Conservation (phyloP, 2,888 invertebrate species). For the Drosophila conformis region DNA sequence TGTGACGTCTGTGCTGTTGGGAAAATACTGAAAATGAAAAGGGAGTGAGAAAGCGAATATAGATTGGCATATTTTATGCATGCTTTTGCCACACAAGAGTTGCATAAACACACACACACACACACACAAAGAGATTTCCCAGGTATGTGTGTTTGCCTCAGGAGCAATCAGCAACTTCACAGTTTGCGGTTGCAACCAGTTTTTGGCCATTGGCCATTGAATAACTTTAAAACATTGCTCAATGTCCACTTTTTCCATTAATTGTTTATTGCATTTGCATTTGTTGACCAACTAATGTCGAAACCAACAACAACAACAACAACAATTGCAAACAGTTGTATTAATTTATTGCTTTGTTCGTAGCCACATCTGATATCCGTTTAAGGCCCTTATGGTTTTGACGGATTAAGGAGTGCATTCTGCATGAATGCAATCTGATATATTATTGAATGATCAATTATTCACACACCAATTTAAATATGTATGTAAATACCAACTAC, state of each 20-base stretch:
- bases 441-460: constrained; percentile 19
- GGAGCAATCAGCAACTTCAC: constrained; percentile 32
- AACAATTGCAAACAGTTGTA: neutral
- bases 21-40: constrained; percentile 22
- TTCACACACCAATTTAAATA: constrained; percentile 33
- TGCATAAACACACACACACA: constrained; percentile 22
- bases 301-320: neutral
- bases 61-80: constrained; percentile 79
- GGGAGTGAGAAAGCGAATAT: constrained; percentile 24
- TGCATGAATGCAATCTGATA: constrained; percentile 26
- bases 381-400: constrained; percentile 26
- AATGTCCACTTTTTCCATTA: constrained; percentile 53
- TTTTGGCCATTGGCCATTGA: constrained; percentile 13
- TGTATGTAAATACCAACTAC: constrained; percentile 23
- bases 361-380: constrained; percentile 10
- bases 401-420: constrained; percentile 6
- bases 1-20: constrained; percentile 61
- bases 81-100: constrained; percentile 62
- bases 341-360: constrained; percentile 11
- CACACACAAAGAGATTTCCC: constrained; percentile 4
- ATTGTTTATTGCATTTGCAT: constrained; percentile 50
- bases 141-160: constrained; percentile 16
- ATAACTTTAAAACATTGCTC: constrained; percentile 3
- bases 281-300: constrained; percentile 24
- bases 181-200: constrained; percentile 33